Percentiles rank a stretch among this genome's conserved stretches.
Evolutionary conservation across 2,888 invertebrate genomes (phyloP).

Genomic region (Drosophila multiciliata): DNA sequence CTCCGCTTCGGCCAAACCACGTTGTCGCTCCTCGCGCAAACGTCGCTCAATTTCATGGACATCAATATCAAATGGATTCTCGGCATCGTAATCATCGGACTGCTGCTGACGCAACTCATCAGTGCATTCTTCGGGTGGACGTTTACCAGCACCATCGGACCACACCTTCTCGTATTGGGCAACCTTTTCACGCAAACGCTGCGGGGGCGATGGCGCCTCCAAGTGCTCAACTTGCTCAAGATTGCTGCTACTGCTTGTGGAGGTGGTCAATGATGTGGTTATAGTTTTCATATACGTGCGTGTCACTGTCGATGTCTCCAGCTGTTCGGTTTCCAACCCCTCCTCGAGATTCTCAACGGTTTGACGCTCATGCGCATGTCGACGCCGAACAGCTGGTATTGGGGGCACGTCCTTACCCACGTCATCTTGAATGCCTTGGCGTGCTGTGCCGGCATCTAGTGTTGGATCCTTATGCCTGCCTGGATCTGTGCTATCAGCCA

Average conservation of each 20-base stretch:
- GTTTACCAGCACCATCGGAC: slow-evolving; percentile 85
- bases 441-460: slow-evolving; percentile 58
- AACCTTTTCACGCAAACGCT: slow-evolving; percentile 90
- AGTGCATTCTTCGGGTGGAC: slow-evolving; percentile 76
- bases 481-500: slow-evolving; percentile 82
- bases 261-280: slow-evolving; percentile 71
- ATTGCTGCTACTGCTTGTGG: slow-evolving; percentile 54
- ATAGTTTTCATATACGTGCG: slow-evolving; percentile 77
- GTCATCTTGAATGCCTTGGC: slow-evolving; percentile 8
- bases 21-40: slow-evolving; percentile 86
- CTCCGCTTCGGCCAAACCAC: slow-evolving; percentile 85
- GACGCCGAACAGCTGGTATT: slow-evolving; percentile 78
- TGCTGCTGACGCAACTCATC: slow-evolving; percentile 74
- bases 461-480: slow-evolving; percentile 78
- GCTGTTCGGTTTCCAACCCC: slow-evolving; percentile 55
- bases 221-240: slow-evolving; percentile 46
- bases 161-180: slow-evolving; percentile 93
- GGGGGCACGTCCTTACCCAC: slow-evolving; percentile 55
- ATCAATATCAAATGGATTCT: slow-evolving; percentile 85
- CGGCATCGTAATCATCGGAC: slow-evolving; percentile 69
- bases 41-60: slow-evolving; percentile 88
- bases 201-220: slow-evolving; percentile 51
- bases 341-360: slow-evolving; percentile 56
- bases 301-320: slow-evolving; percentile 76
- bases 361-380: slow-evolving; percentile 74